These are phyloP conservation scores for Sebastes jordani DNA, from an alignment of 2,797 vertebrate genomes.

Conservation along the genomic window DNA sequence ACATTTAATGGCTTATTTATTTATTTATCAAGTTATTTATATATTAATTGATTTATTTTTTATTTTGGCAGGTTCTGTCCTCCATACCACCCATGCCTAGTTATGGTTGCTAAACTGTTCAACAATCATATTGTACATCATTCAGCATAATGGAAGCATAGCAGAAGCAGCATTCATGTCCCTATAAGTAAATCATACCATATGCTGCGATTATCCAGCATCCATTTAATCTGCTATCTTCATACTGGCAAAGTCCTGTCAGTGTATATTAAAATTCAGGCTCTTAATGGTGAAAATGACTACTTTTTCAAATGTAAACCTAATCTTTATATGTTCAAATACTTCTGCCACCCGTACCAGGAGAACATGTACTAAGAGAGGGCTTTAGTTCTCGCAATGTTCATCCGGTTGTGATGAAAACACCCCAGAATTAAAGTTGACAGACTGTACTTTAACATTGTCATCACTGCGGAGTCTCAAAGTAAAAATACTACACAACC, in stretches of 20 bases:
- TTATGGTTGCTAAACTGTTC: not conserved
- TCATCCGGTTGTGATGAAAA: conserved; percentile 53
- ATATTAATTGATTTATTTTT: too few relatives aligned
- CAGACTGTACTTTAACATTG: conserved; percentile 52
- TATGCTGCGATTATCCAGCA: conserved; percentile 1
- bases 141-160: not conserved
- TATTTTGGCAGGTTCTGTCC: too few relatives aligned
- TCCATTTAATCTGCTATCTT: conserved; percentile 12
- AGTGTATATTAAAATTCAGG: conserved; percentile 14
- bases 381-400: conserved; percentile 25
- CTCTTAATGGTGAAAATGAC: conserved; percentile 15
- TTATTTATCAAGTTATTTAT: too few relatives aligned
- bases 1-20: too few relatives aligned
- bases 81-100: too few relatives aligned
- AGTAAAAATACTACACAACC: conserved; percentile 28
- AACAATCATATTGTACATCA: not conserved
- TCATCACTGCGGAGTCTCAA: conserved; percentile 29
- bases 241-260: conserved; percentile 13
- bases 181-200: not conserved
- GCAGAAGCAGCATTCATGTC: not conserved
- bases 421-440: conserved; percentile 48
- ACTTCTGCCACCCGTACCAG: not conserved
- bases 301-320: conserved; percentile 23
- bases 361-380: conserved; percentile 17
- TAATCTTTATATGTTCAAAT: conserved; percentile 50